Percentiles rank a stretch among this genome's conserved stretches.
Evolutionary conservation across 2,888 invertebrate species (phyloP).

Genomic region (Ectobius pallidus): DNA sequence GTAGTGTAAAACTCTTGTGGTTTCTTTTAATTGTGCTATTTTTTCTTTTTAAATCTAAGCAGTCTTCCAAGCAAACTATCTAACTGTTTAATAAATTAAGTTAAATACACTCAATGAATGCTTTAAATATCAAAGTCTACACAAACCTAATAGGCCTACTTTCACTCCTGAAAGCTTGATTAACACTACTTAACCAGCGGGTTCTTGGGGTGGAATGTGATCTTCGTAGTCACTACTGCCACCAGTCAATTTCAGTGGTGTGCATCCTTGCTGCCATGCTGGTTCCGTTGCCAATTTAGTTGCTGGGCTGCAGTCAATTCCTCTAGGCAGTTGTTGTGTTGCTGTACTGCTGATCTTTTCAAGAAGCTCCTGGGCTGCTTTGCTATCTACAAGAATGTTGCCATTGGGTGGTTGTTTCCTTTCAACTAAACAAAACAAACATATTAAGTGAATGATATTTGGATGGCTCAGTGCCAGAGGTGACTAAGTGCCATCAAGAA

Average conservation of each 20-base stretch:
- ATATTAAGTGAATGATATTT: too few species aligned
- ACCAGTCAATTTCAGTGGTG: conserved; percentile 12
- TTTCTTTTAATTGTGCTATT: too few species aligned
- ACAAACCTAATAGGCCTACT: too few species aligned
- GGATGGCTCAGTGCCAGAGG: too few species aligned
- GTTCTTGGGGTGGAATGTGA: background rate
- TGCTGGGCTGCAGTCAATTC: conserved; percentile 16
- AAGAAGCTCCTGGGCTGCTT: background rate
- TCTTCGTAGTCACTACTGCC: conserved; percentile 6
- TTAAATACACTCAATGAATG: too few species aligned
- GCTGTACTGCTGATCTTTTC: background rate
- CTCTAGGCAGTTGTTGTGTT: conserved; percentile 16
- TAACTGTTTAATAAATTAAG: too few species aligned
- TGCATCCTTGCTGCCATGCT: background rate
- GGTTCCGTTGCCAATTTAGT: background rate
- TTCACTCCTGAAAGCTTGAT: background rate
- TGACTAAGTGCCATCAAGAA: too few species aligned
- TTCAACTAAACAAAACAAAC: too few species aligned
- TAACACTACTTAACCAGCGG: background rate
- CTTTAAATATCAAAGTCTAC: too few species aligned
- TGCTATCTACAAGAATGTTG: background rate
- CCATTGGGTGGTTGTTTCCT: background rate
- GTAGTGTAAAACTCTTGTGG: too few species aligned
- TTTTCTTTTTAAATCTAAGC: too few species aligned
- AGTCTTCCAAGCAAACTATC: too few species aligned